Evolutionary conservation across 2,113 vertebrate species (phyloP).

Genomic region (Grallaria varia): DNA sequence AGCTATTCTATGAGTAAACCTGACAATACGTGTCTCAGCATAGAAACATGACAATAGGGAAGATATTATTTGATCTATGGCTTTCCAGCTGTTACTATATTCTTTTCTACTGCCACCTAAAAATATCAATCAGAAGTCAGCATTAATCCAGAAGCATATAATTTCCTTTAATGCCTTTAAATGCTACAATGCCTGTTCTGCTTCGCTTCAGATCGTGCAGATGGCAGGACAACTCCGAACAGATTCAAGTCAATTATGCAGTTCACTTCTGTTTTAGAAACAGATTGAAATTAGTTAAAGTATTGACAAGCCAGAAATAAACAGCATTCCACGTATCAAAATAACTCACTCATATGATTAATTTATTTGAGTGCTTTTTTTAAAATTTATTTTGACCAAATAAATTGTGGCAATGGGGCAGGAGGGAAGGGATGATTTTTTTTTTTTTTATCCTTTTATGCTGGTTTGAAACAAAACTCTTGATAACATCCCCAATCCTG

Average conservation of each 20-base stretch:
- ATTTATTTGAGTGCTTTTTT: neutral
- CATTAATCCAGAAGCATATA: neutral
- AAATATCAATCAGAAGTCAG: conserved; percentile 30
- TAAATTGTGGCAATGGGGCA: rapidly evolving
- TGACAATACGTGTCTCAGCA: neutral
- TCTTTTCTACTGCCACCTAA: neutral
- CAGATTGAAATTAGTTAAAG: conserved; percentile 41
- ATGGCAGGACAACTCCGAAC: conserved; percentile 39
- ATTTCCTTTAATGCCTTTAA: neutral
- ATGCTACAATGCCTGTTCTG: neutral
- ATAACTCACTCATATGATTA: neutral
- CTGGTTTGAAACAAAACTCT: neutral
- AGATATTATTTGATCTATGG: neutral
- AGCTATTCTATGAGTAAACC: neutral
- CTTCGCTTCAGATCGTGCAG: neutral
- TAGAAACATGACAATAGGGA: neutral
- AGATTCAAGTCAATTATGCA: neutral
- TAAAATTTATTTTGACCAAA: neutral
- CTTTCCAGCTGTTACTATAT: neutral
- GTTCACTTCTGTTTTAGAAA: conserved; percentile 42
- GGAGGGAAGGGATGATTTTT: neutral
- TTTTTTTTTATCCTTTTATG: neutral
- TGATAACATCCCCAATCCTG: neutral
- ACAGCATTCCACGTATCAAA: neutral
- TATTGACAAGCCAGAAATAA: conserved; percentile 41